Conservation (phyloP, 2,113 vertebrate species). For the Sarotherodon lohbergeri region DNA sequence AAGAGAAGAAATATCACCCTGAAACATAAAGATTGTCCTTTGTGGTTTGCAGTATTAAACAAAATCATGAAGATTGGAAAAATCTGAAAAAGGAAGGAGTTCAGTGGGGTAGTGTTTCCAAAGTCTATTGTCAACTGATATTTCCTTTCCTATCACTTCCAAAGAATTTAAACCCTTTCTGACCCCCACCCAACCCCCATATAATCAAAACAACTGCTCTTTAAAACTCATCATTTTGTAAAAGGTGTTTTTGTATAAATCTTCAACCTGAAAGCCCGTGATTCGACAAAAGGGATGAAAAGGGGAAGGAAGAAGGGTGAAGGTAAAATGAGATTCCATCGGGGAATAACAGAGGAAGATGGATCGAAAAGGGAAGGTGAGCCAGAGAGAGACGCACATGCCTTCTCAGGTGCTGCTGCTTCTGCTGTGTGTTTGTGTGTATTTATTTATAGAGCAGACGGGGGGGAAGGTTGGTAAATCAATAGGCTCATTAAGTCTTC, state of each 20-base stretch:
- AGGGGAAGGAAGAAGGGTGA: neutral
- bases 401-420: constrained; percentile 31
- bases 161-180: neutral
- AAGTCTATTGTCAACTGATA: neutral
- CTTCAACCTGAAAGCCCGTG: neutral
- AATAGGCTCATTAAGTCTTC: constrained; percentile 54
- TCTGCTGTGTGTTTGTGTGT: constrained; percentile 4
- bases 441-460: constrained; percentile 43
- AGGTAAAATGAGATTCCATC: neutral
- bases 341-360: neutral
- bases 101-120: neutral
- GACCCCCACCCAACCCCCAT: neutral
- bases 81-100: neutral
- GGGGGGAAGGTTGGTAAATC: constrained; percentile 21
- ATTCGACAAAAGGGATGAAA: neutral
- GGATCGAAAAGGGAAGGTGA: constrained; percentile 7
- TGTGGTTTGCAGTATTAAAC: neutral
- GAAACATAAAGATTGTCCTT: constrained; percentile 11
- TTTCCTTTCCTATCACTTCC: neutral
- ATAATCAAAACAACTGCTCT: neutral
- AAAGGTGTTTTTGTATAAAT: constrained; percentile 13
- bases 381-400: neutral
- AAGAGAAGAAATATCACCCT: neutral
- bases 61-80: neutral
- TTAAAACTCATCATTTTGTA: constrained; percentile 12